Base-by-base conservation (phyloP, 2,888 invertebrate species). In the Chrysolina americana region DNA sequence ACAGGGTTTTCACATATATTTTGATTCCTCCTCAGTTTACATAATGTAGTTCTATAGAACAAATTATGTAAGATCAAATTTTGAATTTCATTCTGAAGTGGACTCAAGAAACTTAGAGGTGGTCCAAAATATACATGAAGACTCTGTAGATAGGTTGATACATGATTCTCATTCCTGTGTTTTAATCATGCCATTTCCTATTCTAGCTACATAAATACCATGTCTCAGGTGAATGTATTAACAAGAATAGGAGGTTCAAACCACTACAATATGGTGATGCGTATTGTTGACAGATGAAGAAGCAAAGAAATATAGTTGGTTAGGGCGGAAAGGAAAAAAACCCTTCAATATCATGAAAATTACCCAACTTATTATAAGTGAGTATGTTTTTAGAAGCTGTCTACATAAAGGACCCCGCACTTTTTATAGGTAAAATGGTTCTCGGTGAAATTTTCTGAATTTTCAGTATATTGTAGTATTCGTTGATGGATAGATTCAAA, bases 251-350 rank as follows among this genome's bases (percentile, higher is more conserved):
- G 63, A 21, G 63, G 63, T 19, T n/a, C 36, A 19, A 63, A 63
- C 36, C 41, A 63, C 17, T 63, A 63, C 19, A 41, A 63, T 41
- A 11, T 63, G 36, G 63, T 63, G 36, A 63, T 41, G 17, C 28
- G 63, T 19, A 41, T 41, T 63, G 36, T n/a, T 63, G n/a, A 36
- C 63, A 9, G 41, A 63, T 63, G 63, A 63, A 63, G 41, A 63
- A 36, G 63, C 63, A 10, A 41, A 15, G 28, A 41, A 63, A 41
- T 63, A 36, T 63, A 63, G 63, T 63, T 63, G 63, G 63, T 41
- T 63, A 21, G 63, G 63, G 1, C 63, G 63, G 19, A 63, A 63
- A 63, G 63, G 63, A 19, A 63, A 63, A n/a, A 63, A 41, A 17
- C 36, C 63, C 28, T 41, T 63, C 41, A 41, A 63, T 41, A 62